phyloP scores from a whole-genome alignment of 1,140 invertebrate species.

The Acromyrmex heyeri region DNA sequence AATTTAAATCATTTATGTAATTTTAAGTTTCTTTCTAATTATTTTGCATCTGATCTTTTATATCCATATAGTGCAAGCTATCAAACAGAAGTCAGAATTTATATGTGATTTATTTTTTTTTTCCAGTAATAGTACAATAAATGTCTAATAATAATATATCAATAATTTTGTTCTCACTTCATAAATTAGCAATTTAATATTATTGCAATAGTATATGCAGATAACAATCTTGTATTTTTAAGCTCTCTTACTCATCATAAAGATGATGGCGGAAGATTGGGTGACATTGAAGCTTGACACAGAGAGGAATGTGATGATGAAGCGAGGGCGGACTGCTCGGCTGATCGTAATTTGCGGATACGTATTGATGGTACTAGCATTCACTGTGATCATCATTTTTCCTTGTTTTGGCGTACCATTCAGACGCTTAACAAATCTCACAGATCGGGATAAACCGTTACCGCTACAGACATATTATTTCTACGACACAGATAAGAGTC shows the following conservation, averaged over 20 bases:
- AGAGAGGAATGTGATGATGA: slow-evolving; percentile 6
- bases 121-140: neutral
- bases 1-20: neutral
- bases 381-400: neutral
- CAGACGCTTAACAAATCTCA: slow-evolving; percentile 14
- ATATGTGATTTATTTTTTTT: neutral
- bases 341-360: neutral
- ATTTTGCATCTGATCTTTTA: neutral
- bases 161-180: neutral
- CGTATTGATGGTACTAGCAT: neutral
- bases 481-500: slow-evolving; percentile 20
- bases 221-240: neutral
- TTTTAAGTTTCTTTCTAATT: neutral
- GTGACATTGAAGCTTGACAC: neutral
- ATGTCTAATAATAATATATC: neutral
- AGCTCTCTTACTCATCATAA: neutral
- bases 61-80: neutral
- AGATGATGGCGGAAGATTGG: slow-evolving; percentile 28
- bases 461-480: slow-evolving; percentile 20
- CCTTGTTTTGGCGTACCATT: neutral
- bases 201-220: neutral
- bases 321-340: neutral
- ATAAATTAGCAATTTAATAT: neutral
- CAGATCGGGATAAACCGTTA: neutral
- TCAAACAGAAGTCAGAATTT: neutral